Evolutionary conservation across 1,140 invertebrate species (phyloP).

Genomic region (Trypoxylus dichotomus): DNA sequence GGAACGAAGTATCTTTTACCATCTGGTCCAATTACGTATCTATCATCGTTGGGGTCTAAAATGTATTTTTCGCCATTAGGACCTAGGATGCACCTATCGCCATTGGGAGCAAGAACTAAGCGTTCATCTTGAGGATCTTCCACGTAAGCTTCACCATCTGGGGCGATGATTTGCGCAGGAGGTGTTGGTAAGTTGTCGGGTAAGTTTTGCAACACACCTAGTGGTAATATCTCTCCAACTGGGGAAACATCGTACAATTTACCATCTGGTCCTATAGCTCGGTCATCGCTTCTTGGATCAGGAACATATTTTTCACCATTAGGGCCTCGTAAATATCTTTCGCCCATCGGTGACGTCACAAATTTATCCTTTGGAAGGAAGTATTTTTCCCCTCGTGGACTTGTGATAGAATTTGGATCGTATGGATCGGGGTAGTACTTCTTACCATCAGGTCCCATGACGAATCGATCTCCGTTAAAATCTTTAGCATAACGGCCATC

Average conservation of each 20-base stretch:
- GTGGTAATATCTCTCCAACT: not conserved
- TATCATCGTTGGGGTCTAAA: constrained; percentile 22
- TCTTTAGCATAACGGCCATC: not conserved
- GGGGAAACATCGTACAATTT: constrained; percentile 1
- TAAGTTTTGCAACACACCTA: not conserved
- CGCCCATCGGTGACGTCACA: constrained; percentile 4
- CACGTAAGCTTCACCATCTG: not conserved
- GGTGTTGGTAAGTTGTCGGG: not conserved
- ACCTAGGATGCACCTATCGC: constrained; percentile 8
- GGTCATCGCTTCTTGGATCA: constrained; percentile 10
- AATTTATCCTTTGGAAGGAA: constrained; percentile 25
- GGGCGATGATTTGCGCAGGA: not conserved
- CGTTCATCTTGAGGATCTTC: constrained; percentile 18
- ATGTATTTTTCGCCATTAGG: constrained; percentile 22
- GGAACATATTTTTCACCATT: constrained; percentile 20
- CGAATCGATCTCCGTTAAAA: not conserved
- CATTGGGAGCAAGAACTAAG: not conserved
- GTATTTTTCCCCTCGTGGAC: constrained; percentile 12
- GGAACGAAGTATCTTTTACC: not conserved
- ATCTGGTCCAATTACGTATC: constrained; percentile 22
- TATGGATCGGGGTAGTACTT: constrained; percentile 11
- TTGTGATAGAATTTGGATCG: constrained; percentile 5
- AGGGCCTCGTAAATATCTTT: constrained; percentile 9
- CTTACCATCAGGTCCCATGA: constrained; percentile 13
- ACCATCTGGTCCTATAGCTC: constrained; percentile 19